These are phyloP conservation scores for Trematomus bernacchii DNA, from an alignment of 2,797 vertebrate genomes.

Conservation along the genomic window DNA sequence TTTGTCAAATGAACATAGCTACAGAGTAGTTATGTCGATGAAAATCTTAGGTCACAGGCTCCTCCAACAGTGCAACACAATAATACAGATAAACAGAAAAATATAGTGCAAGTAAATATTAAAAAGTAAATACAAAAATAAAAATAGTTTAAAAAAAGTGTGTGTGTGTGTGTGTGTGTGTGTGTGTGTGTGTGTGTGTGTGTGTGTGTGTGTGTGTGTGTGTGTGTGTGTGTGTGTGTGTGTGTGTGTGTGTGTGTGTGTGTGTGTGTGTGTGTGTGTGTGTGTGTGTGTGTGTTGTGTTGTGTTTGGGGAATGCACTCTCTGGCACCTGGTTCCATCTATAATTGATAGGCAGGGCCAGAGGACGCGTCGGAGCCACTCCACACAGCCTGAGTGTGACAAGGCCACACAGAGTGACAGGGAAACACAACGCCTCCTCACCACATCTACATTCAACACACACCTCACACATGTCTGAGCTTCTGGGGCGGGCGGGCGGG, in stretches of 20 bases:
- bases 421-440: slow-evolving; percentile 49
- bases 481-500: slow-evolving; percentile 28
- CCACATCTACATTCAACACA: slow-evolving; percentile 62
- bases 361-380: slow-evolving; percentile 69
- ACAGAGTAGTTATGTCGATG: too few species aligned
- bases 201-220: slow-evolving; percentile 2
- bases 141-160: not conserved
- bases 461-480: slow-evolving; percentile 48
- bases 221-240: not conserved
- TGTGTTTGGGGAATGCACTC: slow-evolving; percentile 29
- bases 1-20: too few species aligned
- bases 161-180: not conserved
- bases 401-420: slow-evolving; percentile 69
- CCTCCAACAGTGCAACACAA: too few species aligned
- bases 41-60: too few species aligned
- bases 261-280: not conserved
- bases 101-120: too few species aligned
- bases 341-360: slow-evolving; percentile 78
- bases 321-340: slow-evolving; percentile 66
- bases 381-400: slow-evolving; percentile 62
- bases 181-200: not conserved
- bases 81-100: too few species aligned
- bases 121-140: too few species aligned
- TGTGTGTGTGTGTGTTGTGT: slow-evolving; percentile 1
- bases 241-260: slow-evolving; percentile 5